Evolutionary conservation across 2,797 vertebrate genomes (phyloP), one percentile per base, ranked within the genome.

Genomic region (Bryconaethiops microstoma): DNA sequence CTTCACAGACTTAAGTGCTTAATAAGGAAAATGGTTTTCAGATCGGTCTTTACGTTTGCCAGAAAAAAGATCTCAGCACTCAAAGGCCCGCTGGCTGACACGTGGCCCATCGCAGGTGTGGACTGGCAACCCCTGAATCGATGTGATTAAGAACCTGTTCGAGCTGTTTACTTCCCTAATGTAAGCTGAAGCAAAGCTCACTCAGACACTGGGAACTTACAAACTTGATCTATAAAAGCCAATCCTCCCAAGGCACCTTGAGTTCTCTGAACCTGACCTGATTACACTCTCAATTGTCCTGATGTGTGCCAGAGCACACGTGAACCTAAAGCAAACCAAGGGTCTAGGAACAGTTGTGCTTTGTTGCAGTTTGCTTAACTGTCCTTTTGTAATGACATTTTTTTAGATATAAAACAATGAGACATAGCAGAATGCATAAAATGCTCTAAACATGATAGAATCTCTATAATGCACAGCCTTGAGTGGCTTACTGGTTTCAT

Each of bases 321-420:
- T 62, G 35, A 69, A 13, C 39, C 74, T 10, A 83, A 73, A 83
- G 73, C 60, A 76, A 86, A 77, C 65, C 70, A 74, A 81, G 71
- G 21, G 17, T 52, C 63, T 39, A 48, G 7, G 48, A 68, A 45
- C 35, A 57, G 65, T 63, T 40, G n/a, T 21, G 35, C 64, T 7
- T 78, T 76, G 57, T 68, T 69, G 29, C 59, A 72, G 4, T 54
- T 23, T 35, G 45, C 16, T 48, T n/a, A 12, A 19, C 23, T 25
- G 52, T 68, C 25, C 19, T 55, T 45, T n/a, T 17, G 9, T n/a
- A 42, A 68, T 68, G 4, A n/a, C 5, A 39, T 19, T 68, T 45
- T 40, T 57, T 5, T 1, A n/a, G 19, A 7, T n/a, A 57, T 23
- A 25, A 60, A 13, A 21, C 21, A 25, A 25, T n/a, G 25, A n/a